These are phyloP conservation scores for Philotrypesis tridentata DNA, from an alignment of 1,140 invertebrate species.

Conservation along the genomic window DNA sequence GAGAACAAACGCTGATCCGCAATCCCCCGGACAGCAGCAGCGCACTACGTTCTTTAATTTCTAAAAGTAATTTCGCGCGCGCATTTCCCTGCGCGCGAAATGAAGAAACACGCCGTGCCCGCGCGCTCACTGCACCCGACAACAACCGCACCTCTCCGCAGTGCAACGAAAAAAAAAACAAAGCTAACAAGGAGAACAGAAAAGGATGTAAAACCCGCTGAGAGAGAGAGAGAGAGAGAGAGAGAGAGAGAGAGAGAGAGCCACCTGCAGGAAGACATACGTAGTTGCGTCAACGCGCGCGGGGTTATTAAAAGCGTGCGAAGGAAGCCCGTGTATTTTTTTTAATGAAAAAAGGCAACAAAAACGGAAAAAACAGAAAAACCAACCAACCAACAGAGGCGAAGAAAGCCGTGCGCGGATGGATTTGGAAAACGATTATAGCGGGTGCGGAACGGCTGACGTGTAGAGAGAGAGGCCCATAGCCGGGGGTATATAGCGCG, in stretches of 20 bases:
- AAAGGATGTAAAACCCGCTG: background rate
- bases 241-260: background rate
- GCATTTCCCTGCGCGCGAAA: background rate
- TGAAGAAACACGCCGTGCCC: background rate
- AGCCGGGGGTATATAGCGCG: constrained; percentile 30
- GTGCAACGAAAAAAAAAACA: background rate
- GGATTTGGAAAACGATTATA: constrained; percentile 34
- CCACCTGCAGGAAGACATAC: constrained; percentile 4
- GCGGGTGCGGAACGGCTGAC: background rate
- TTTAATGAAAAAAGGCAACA: constrained; percentile 13
- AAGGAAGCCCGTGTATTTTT: background rate
- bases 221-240: too few species aligned
- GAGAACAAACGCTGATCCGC: constrained; percentile 5
- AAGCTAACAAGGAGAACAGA: too few species aligned
- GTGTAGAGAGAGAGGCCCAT: constrained; percentile 14
- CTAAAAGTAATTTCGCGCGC: constrained; percentile 8
- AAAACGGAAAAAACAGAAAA: background rate
- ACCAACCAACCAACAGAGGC: constrained; percentile 1
- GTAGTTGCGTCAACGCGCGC: background rate
- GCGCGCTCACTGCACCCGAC: too few species aligned
- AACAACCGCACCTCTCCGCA: background rate
- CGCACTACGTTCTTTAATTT: constrained; percentile 18
- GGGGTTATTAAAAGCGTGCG: constrained; percentile 26
- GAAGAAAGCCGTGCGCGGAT: constrained; percentile 43
- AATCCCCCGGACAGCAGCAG: background rate